These are phyloP conservation scores for Zaprionus tsacasi DNA, from an alignment of 1,140 invertebrate genomes.

Conservation along the genomic window DNA sequence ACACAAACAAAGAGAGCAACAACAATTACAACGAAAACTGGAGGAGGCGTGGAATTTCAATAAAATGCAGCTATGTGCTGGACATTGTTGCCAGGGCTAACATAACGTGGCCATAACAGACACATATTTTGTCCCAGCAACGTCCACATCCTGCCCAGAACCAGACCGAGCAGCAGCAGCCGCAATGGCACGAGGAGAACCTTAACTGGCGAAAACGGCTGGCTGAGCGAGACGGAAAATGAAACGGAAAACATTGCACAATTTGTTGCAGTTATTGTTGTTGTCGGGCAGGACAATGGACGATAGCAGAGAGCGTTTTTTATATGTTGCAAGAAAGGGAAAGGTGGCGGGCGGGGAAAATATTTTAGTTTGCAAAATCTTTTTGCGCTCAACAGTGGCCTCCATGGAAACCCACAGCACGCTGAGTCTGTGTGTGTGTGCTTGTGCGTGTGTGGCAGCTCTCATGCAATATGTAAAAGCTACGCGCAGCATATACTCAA, in stretches of 20 bases:
- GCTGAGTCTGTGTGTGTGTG: constrained; percentile 23
- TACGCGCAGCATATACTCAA: constrained; percentile 80
- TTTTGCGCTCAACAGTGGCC: constrained; percentile 70
- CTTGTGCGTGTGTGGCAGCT: constrained; percentile 26
- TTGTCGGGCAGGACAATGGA: constrained; percentile 58
- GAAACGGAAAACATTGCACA: constrained; percentile 74
- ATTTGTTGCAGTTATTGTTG: constrained; percentile 59
- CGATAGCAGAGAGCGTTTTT: constrained; percentile 3
- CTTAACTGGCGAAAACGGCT: constrained; percentile 1
- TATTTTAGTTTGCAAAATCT: constrained; percentile 72
- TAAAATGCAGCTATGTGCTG: constrained; percentile 48
- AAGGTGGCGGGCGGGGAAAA: constrained; percentile 27
- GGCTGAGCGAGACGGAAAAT: constrained; percentile 52
- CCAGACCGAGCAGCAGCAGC: not conserved
- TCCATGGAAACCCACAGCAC: constrained; percentile 6
- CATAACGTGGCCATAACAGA: constrained; percentile 81
- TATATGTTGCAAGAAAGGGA: constrained; percentile 27
- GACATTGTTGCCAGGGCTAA: constrained; percentile 51
- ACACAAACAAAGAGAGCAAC: constrained; percentile 30
- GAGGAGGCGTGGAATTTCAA: constrained; percentile 62
- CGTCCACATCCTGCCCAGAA: constrained; percentile 65
- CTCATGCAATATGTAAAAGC: constrained; percentile 75
- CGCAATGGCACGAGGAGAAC: not conserved
- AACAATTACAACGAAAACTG: constrained; percentile 47
- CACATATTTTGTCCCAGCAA: constrained; percentile 82